A percentile compares a stretch with the other conserved stretches of the same genome.
phyloP scores from a whole-genome alignment of 2,888 invertebrate genomes.

The Tipula confusa region DNA sequence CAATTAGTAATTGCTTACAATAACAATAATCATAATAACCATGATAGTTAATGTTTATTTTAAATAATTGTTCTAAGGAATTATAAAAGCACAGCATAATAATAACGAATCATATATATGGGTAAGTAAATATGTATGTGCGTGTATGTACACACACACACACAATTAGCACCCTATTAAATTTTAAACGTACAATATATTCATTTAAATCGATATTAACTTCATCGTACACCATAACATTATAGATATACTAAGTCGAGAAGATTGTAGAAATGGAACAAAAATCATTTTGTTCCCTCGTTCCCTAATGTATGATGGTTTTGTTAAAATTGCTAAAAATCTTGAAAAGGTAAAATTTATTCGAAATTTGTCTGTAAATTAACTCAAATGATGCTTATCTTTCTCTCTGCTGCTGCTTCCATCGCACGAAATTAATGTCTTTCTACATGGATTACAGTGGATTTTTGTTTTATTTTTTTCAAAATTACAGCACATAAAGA shows the following conservation, averaged over 20 bases:
- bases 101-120: neutral
- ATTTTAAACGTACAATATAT: neutral
- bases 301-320: neutral
- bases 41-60: neutral
- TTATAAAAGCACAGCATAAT: neutral
- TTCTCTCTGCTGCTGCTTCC: neutral
- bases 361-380: constrained; percentile 25
- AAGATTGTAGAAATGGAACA: neutral
- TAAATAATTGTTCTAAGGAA: neutral
- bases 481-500: constrained; percentile 3
- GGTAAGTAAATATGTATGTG: too few relatives aligned
- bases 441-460: neutral
- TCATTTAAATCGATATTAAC: neutral
- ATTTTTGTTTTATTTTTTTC: neutral
- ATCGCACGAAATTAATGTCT: neutral
- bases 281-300: neutral
- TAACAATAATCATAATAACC: neutral
- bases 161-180: neutral
- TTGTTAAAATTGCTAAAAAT: neutral
- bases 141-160: neutral
- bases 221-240: neutral
- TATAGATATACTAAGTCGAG: neutral
- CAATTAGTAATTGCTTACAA: neutral
- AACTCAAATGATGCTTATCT: constrained; percentile 5
- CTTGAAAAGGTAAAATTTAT: constrained; percentile 25